Conservation (phyloP, 2,888 invertebrate species). For the Drosophila demipolita region DNA sequence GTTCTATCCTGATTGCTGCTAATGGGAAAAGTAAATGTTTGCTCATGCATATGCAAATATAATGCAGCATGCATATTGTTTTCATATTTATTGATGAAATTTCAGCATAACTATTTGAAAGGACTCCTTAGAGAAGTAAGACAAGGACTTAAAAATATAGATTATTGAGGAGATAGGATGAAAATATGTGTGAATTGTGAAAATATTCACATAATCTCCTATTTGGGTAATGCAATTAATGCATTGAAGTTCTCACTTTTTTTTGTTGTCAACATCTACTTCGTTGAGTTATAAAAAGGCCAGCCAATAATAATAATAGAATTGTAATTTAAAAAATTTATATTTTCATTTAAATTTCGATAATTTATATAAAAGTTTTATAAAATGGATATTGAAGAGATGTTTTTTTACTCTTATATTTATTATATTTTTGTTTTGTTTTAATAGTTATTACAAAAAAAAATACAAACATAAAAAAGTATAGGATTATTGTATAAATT, state of each 20-base stretch:
- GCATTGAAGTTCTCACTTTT: background rate
- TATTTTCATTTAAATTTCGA: background rate
- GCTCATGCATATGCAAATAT: conserved; percentile 14
- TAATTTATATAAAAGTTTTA: background rate
- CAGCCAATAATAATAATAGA: background rate
- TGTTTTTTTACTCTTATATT: background rate
- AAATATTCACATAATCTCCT: background rate
- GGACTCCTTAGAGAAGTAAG: no score
- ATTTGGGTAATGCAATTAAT: background rate
- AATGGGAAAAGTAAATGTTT: conserved; percentile 57
- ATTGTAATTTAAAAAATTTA: background rate
- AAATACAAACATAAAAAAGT: background rate
- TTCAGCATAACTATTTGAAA: background rate
- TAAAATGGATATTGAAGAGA: background rate
- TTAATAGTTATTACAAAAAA: background rate
- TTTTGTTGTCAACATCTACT: background rate
- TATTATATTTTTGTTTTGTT: background rate
- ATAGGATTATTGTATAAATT: background rate
- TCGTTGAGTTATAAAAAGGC: background rate
- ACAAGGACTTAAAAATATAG: background rate
- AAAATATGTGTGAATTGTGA: conserved; percentile 1
- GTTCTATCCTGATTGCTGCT: conserved; percentile 40
- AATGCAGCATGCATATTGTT: conserved; percentile 10
- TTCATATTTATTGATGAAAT: conserved; percentile 16
- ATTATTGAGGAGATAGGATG: background rate